Evolutionary conservation across 1,140 invertebrate genomes (phyloP).

Genomic region (Tetraneura akinire): DNA sequence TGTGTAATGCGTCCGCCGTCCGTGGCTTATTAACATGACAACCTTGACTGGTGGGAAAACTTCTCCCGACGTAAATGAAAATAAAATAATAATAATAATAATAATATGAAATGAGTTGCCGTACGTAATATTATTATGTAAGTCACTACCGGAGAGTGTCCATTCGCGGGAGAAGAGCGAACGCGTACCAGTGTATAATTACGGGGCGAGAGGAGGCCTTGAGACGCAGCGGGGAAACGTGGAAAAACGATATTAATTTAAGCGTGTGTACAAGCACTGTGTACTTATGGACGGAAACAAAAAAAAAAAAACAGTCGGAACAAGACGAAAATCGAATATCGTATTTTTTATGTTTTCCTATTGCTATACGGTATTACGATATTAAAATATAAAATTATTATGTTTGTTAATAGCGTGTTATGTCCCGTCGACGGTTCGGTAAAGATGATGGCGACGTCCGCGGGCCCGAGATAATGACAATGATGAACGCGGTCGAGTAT

Average conservation of each 20-base stretch:
- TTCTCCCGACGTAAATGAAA: background rate
- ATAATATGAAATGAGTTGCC: background rate
- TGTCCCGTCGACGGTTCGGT: too few relatives aligned
- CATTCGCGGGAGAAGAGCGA: constrained; percentile 29
- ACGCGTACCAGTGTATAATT: background rate
- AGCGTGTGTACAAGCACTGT: background rate
- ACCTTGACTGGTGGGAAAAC: constrained; percentile 39
- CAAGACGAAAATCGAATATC: too few relatives aligned
- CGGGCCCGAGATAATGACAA: too few relatives aligned
- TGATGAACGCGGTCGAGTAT: too few relatives aligned
- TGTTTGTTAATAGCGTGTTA: too few relatives aligned
- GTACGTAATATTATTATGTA: background rate
- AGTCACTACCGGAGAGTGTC: background rate
- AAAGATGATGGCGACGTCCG: too few relatives aligned
- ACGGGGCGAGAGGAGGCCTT: constrained; percentile 8
- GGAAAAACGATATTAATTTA: constrained; percentile 13
- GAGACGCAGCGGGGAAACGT: background rate
- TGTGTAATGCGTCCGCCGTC: background rate
- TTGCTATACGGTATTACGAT: too few relatives aligned
- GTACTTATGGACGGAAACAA: background rate
- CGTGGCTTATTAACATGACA: constrained; percentile 35
- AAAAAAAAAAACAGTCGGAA: background rate
- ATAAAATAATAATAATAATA: constrained; percentile 20
- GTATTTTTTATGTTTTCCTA: too few relatives aligned
- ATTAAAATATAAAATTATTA: too few relatives aligned